Evolutionary conservation across 2,888 invertebrate genomes (phyloP).

Genomic region (Liopterus haemorrhoidalis): DNA sequence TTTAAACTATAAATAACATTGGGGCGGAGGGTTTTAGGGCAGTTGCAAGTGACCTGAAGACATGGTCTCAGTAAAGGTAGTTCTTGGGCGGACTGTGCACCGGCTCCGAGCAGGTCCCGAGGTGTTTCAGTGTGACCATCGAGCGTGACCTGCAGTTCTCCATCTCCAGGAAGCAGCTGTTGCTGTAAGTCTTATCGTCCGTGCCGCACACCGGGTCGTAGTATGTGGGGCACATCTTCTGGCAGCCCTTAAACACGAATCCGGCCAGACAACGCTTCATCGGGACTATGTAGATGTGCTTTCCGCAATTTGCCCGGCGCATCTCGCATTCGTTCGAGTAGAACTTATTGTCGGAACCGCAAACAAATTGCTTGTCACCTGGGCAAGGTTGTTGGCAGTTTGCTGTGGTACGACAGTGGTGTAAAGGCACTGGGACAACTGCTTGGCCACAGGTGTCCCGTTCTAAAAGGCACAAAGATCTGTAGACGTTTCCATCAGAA

Average conservation of each 20-base stretch:
- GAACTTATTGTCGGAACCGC: slow-evolving; percentile 85
- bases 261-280: slow-evolving; percentile 78
- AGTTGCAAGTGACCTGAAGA: too few relatives aligned
- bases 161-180: slow-evolving; percentile 85
- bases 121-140: slow-evolving; percentile 68
- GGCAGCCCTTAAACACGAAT: slow-evolving; percentile 81
- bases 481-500: slow-evolving; percentile 84
- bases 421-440: slow-evolving; percentile 74
- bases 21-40: too few relatives aligned
- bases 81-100: slow-evolving; percentile 79
- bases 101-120: slow-evolving; percentile 81
- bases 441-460: slow-evolving; percentile 78
- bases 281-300: slow-evolving; percentile 86
- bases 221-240: slow-evolving; percentile 77
- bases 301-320: slow-evolving; percentile 78
- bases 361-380: slow-evolving; percentile 71
- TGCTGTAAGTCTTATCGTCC: slow-evolving; percentile 87
- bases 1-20: too few relatives aligned
- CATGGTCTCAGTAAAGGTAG: slow-evolving; percentile 71
- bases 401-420: slow-evolving; percentile 81
- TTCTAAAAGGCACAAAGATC: slow-evolving; percentile 76
- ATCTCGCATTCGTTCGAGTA: slow-evolving; percentile 87
- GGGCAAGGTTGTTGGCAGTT: slow-evolving; percentile 72
- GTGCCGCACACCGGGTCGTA: slow-evolving; percentile 92
- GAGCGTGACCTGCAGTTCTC: slow-evolving; percentile 84